Evolutionary conservation across 2,797 vertebrate genomes (phyloP).

Genomic region (Synaphobranchus kaupii): DNA sequence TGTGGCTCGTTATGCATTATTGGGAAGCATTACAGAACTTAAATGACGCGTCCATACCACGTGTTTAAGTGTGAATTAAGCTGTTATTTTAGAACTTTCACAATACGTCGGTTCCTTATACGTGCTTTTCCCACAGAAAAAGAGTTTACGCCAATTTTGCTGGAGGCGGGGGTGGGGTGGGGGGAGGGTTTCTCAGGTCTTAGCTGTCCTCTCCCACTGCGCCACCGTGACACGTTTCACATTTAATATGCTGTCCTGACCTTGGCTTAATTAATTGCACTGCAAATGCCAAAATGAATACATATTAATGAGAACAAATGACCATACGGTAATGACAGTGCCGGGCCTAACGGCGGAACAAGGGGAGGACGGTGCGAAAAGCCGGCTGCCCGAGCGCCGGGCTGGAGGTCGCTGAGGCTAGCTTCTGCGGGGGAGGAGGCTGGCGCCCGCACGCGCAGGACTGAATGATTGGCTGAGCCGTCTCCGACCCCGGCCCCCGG

Average conservation of each 20-base stretch:
- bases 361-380: neutral
- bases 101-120: neutral
- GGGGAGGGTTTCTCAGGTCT: neutral
- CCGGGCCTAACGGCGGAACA: conserved; percentile 26
- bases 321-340: conserved; percentile 56
- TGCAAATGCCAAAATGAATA: conserved; percentile 54
- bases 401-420: neutral
- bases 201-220: neutral
- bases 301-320: conserved; percentile 69
- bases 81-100: neutral
- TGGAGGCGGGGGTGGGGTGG: too few species aligned
- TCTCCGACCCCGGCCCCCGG: neutral
- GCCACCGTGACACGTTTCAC: neutral
- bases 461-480: conserved; percentile 35
- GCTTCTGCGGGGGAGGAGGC: neutral
- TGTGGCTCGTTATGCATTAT: too few species aligned
- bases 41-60: neutral
- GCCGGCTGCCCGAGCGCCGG: too few species aligned
- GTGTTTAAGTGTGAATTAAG: neutral
- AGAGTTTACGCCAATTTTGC: neutral
- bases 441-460: neutral
- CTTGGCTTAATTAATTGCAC: conserved; percentile 57
- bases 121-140: neutral
- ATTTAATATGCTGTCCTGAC: conserved; percentile 45
- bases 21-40: neutral